Conservation (phyloP, 2,113 vertebrate genomes). For the Dendropsophus ebraccatus region DNA sequence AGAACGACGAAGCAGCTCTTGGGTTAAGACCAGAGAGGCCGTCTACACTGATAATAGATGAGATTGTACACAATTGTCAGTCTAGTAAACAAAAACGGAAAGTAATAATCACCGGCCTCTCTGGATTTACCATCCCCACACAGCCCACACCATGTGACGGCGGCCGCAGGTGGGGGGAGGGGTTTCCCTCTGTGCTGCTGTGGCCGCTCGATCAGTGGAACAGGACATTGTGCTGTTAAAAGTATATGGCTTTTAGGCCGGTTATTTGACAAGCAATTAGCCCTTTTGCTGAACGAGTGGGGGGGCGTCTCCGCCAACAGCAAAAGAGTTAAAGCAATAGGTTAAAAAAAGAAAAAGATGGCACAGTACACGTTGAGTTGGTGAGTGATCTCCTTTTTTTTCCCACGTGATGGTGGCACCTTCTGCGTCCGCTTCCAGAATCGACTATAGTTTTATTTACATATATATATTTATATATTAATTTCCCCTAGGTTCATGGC, state of each 20-base stretch:
- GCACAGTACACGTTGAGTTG: constrained; percentile 31
- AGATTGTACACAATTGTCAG: neutral
- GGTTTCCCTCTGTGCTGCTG: neutral
- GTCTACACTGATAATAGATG: neutral
- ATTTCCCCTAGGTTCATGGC: constrained; percentile 58
- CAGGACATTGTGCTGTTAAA: constrained; percentile 54
- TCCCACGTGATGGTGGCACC: neutral
- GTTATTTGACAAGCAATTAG: constrained; percentile 33
- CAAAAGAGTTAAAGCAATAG: constrained; percentile 48
- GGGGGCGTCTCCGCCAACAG: neutral
- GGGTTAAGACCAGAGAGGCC: neutral
- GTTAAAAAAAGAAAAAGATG: constrained; percentile 28
- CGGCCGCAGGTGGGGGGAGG: neutral
- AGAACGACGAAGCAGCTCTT: neutral
- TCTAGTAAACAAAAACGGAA: neutral
- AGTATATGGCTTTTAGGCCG: constrained; percentile 55
- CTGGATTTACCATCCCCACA: neutral
- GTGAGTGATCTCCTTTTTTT: neutral
- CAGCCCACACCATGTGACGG: neutral
- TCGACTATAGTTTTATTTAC: constrained; percentile 56
- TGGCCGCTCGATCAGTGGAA: constrained; percentile 17
- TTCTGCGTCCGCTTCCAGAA: constrained; percentile 24
- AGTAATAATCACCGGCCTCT: neutral
- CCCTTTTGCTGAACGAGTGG: constrained; percentile 25
- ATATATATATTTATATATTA: constrained; percentile 61